Conservation (phyloP, 2,888 invertebrate genomes). For the Punctoribates punctum region DNA sequence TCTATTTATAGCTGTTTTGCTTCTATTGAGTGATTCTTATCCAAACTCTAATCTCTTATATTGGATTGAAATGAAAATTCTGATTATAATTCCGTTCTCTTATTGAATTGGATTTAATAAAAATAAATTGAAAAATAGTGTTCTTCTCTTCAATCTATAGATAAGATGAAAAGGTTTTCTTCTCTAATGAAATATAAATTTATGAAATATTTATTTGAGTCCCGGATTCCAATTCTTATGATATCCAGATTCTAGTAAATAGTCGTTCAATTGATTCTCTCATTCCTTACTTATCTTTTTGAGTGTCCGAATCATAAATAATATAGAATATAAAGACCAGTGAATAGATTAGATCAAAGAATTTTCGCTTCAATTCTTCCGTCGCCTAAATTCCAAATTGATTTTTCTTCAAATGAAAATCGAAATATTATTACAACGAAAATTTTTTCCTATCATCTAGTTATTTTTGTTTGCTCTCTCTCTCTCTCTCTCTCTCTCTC, state of each 20-base stretch:
- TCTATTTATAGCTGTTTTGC: background rate
- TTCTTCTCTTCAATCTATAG: background rate
- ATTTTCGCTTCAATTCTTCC: constrained; percentile 19
- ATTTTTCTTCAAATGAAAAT: constrained; percentile 21
- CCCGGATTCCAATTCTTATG: background rate
- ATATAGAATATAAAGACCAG: background rate
- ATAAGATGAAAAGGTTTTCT: background rate
- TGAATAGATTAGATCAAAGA: constrained; percentile 31
- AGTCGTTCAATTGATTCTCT: background rate
- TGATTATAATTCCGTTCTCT: background rate
- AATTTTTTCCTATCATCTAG: background rate
- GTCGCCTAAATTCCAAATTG: background rate
- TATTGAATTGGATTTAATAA: constrained; percentile 6
- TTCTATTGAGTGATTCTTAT: background rate
- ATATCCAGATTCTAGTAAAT: background rate
- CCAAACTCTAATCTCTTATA: background rate
- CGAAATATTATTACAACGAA: constrained; percentile 1
- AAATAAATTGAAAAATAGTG: constrained; percentile 1
- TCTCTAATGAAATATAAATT: background rate
- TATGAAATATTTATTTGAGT: constrained; percentile 18
- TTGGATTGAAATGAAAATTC: background rate
- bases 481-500: background rate
- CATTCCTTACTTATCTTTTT: background rate
- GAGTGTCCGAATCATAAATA: constrained; percentile 28
- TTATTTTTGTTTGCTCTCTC: background rate